phyloP scores from a whole-genome alignment of 1,140 invertebrate genomes.

The Portunus trituberculatus region DNA sequence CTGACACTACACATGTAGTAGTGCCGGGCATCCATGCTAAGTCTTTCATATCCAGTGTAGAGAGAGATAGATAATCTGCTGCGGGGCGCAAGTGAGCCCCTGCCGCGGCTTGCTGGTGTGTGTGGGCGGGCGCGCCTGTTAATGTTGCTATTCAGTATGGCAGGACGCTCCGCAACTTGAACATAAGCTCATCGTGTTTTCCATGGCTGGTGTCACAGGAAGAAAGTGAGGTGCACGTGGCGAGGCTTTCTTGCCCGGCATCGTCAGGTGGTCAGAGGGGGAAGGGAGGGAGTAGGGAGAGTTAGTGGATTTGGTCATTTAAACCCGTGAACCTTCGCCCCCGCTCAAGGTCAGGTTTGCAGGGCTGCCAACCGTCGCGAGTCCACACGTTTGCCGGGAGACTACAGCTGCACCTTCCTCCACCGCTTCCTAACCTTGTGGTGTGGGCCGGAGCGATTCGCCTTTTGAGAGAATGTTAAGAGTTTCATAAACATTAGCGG shows the following conservation, averaged over 20 bases:
- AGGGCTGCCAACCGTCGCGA: constrained; percentile 60
- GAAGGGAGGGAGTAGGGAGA: constrained; percentile 2
- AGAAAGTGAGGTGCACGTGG: too few relatives aligned
- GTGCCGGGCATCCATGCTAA: not conserved
- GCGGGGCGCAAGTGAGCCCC: not conserved
- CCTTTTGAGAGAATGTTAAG: too few relatives aligned
- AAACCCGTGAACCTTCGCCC: constrained; percentile 49
- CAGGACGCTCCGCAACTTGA: too few relatives aligned
- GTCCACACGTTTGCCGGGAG: constrained; percentile 25
- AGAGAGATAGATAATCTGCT: not conserved
- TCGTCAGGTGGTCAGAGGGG: not conserved
- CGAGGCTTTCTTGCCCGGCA: not conserved
- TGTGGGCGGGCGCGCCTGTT: not conserved
- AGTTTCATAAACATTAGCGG: too few relatives aligned
- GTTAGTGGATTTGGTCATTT: constrained; percentile 59
- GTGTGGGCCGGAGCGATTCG: too few relatives aligned
- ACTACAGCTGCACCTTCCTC: not conserved
- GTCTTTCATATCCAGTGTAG: not conserved
- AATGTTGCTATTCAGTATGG: too few relatives aligned
- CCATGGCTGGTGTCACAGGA: too few relatives aligned
- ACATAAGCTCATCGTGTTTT: too few relatives aligned
- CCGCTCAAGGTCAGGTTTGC: constrained; percentile 61
- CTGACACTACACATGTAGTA: not conserved
- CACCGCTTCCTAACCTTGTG: not conserved
- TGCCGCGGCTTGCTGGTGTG: not conserved